phyloP scores from a whole-genome alignment of 2,888 invertebrate genomes.

The Coenonympha glycerion region DNA sequence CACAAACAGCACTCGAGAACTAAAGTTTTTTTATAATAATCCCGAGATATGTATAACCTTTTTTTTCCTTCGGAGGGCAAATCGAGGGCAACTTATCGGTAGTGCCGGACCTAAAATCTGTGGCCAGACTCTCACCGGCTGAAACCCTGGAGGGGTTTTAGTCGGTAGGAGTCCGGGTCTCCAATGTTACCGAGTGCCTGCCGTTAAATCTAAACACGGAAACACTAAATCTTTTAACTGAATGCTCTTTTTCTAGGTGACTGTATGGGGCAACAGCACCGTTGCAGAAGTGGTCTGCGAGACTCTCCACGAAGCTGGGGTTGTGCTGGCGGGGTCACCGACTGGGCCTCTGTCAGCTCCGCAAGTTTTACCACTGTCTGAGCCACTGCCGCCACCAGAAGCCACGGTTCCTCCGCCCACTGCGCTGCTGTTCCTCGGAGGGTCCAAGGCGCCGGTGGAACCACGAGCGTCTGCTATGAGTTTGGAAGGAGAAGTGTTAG shows the following conservation, averaged over 20 bases:
- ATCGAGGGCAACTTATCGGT: too few relatives aligned
- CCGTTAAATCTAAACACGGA: too few relatives aligned
- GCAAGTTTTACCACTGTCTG: constrained; percentile 47
- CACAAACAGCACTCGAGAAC: too few relatives aligned
- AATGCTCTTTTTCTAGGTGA: constrained; percentile 43
- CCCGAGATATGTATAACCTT: too few relatives aligned
- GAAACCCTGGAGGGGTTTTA: too few relatives aligned
- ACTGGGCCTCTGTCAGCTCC: constrained; percentile 55
- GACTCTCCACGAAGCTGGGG: constrained; percentile 61
- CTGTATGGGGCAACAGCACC: constrained; percentile 57
- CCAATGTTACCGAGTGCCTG: too few relatives aligned
- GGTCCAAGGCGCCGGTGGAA: constrained; percentile 79
- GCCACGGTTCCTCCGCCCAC: constrained; percentile 48
- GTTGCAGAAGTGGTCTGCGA: constrained; percentile 69
- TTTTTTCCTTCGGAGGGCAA: too few relatives aligned
- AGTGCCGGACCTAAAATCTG: too few relatives aligned
- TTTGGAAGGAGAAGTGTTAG: constrained; percentile 79
- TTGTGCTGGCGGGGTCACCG: constrained; percentile 57
- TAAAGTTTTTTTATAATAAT: too few relatives aligned
- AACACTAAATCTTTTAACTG: neutral
- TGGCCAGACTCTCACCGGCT: too few relatives aligned
- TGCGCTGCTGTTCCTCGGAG: constrained; percentile 76
- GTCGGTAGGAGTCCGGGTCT: too few relatives aligned
- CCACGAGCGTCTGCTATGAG: constrained; percentile 74
- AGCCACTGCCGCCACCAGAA: constrained; percentile 42